A percentile compares a stretch with the other conserved stretches of the same genome.
Evolutionary conservation across 2,113 vertebrate genomes (phyloP).

Genomic region (Anthoscopus minutus): DNA sequence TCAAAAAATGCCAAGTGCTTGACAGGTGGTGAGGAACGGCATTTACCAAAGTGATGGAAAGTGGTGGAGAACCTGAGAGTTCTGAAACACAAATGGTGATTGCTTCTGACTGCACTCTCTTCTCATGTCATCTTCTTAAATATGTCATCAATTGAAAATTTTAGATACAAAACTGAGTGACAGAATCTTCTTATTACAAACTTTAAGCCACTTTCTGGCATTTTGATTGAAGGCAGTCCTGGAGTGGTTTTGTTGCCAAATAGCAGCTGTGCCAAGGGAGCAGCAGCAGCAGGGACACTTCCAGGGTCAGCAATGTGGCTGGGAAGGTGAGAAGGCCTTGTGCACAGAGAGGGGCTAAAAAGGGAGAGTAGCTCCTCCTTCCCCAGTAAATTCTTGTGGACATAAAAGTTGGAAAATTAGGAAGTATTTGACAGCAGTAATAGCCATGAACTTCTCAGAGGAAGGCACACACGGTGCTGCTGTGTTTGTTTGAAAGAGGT

Average conservation of each 20-base stretch:
- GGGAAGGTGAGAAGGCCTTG: neutral
- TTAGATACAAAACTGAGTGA: neutral
- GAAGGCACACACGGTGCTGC: neutral
- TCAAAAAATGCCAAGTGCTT: neutral
- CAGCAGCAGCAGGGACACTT: neutral
- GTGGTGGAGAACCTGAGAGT: neutral
- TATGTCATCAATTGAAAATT: neutral
- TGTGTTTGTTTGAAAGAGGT: neutral
- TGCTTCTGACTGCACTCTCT: neutral
- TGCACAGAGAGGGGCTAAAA: neutral
- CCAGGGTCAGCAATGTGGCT: neutral
- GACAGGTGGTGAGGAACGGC: neutral
- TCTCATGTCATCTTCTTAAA: neutral
- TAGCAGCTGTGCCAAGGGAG: neutral
- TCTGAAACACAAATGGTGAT: neutral
- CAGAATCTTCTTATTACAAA: neutral
- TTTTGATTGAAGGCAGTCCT: neutral
- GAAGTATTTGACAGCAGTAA: neutral
- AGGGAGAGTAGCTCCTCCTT: neutral
- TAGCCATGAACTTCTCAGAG: neutral
- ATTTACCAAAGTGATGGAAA: conserved; percentile 3
- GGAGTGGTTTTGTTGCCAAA: neutral
- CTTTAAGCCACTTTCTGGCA: neutral
- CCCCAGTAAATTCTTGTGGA: neutral
- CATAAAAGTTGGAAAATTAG: neutral